Base-by-base conservation (phyloP, 2,113 vertebrate genomes). In the Craseonycteris thonglongyai region DNA sequence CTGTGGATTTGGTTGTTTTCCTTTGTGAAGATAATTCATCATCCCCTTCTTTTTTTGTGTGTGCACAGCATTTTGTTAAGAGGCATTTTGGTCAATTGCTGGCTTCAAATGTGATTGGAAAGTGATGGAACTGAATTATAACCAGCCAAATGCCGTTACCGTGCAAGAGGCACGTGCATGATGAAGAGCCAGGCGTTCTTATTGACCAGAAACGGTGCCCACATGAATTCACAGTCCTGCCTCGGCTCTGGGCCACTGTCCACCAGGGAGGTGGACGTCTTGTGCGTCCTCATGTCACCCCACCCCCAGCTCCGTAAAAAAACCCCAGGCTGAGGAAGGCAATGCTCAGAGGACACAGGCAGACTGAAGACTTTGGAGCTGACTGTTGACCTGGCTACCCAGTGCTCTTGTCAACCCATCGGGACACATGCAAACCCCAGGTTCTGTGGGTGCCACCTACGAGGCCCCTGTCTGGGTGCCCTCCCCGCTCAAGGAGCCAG, bases 11-110 rank as follows among this genome's bases (percentile, higher is more conserved):
- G 59, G 54, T 88, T 95, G 65, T 84, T 96, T 95, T 61, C n/a
- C 38, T 91, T 66, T 76, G 26, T 79, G 65, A 72, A 14, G 33
- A 28, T 80, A 69, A 91, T 87, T 81, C 54, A 65, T 92, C 74
- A 63, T 71, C n/a, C n/a, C n/a, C n/a, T 86, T 90, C 30, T 95
- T 58, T 51, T 51, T 81, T 61, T 14, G 54, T 84, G 28, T 61
- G 59, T 56, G 35, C 65, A 76, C 42, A 76, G 80, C 26, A 45
- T 68, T 87, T 95, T 95, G 88, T 79, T 90, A 90, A 94, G 90
- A 81, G 84, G 72, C 80, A 87, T 68, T 90, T 93, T 90, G 87
- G 59, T 80, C 92, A 94, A 95, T 93, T 80, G 24, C 33, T 89
- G 56, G 30, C 61, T 79, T 93, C 88, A 54, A 45, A 72, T 95